Evolutionary conservation across 1,140 invertebrate species (phyloP), one percentile per base, ranked within the genome.

Genomic region (Drosophila prosaltans): DNA sequence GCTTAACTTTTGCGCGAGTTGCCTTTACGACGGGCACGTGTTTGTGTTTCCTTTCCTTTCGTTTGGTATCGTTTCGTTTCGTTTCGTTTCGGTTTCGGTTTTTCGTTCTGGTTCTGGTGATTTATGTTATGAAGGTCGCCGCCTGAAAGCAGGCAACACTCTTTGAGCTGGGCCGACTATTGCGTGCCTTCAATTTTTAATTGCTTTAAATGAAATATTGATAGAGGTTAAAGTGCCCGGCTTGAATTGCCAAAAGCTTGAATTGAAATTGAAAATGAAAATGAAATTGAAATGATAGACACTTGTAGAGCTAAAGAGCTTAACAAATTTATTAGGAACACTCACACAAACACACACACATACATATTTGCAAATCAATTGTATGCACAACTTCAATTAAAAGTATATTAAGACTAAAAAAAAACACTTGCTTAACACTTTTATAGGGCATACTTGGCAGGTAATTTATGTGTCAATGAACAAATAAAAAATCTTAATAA

Each of bases 141-240:
- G 43, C 43, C 43, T 30, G 45, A 7, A 73, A 80, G 66, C 60
- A 68, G 57, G 63, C 74, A 68, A 48, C 74, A 71, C 80, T 69
- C 62, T 36, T 40, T 21, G 36, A 45, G 40, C 24, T 26, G 30
- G 66, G 11, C 68, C 58, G 67, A 65, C 71, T 66, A 72, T 36
- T 81, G 76, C 83, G 83, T 82, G 82, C 80, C 57, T 65, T 75
- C 76, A 86, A 85, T 86, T 89, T 88, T 88, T 88, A 88, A 88
- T 88, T 89, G 78, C 83, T 81, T 74, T 28, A 80, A 62, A 69
- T 80, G 80, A 89, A 77, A 78, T 88, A 89, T 88, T 83, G 80
- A 83, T 80, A 67, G 77, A 89, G 84, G 83, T 89, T 84, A 83
- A 57, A 67, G 69, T 59, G 61, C 70, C 70, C 54, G 11, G 58